A percentile compares a stretch with the other conserved stretches of the same genome.
Evolutionary conservation across 1,140 invertebrate genomes (phyloP).

Genomic region (Hesperophylax magnus): DNA sequence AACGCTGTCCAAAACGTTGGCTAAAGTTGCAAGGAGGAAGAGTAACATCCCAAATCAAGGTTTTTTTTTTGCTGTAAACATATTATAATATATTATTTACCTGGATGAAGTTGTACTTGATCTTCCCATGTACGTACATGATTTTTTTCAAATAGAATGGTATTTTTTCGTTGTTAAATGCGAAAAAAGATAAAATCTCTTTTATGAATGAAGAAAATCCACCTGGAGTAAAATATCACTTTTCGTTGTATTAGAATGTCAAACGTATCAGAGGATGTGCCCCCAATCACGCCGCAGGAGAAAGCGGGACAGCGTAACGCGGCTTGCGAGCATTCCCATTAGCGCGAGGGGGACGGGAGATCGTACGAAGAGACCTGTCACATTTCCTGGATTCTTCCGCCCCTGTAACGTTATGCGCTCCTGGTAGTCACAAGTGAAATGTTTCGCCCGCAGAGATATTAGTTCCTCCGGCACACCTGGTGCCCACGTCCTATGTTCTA

Average conservation of each 20-base stretch:
- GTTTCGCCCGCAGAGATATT: conserved; percentile 40
- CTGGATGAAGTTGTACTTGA: too few relatives aligned
- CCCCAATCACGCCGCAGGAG: conserved; percentile 10
- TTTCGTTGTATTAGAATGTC: conserved; percentile 21
- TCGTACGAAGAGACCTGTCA: conserved; percentile 36
- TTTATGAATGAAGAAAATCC: not conserved
- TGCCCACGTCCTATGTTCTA: too few relatives aligned
- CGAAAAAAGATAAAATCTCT: too few relatives aligned
- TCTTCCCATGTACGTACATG: too few relatives aligned
- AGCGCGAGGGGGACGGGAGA: conserved; percentile 10
- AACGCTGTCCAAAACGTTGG: too few relatives aligned
- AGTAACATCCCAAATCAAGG: too few relatives aligned
- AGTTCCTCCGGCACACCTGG: conserved; percentile 39
- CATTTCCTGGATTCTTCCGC: conserved; percentile 43
- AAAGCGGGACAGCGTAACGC: not conserved
- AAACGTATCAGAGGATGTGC: conserved; percentile 17
- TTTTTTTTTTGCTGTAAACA: too few relatives aligned
- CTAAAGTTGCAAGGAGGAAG: too few relatives aligned
- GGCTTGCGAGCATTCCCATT: conserved; percentile 2
- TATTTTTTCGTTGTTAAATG: too few relatives aligned
- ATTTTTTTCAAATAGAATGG: too few relatives aligned
- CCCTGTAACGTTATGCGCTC: conserved; percentile 27
- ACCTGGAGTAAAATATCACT: conserved; percentile 9
- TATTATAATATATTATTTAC: too few relatives aligned
- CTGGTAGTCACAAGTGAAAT: conserved; percentile 41